Percentiles rank a stretch among this genome's conserved stretches.
phyloP scores from a whole-genome alignment of 2,888 invertebrate species.

The Abscondita cerata region DNA sequence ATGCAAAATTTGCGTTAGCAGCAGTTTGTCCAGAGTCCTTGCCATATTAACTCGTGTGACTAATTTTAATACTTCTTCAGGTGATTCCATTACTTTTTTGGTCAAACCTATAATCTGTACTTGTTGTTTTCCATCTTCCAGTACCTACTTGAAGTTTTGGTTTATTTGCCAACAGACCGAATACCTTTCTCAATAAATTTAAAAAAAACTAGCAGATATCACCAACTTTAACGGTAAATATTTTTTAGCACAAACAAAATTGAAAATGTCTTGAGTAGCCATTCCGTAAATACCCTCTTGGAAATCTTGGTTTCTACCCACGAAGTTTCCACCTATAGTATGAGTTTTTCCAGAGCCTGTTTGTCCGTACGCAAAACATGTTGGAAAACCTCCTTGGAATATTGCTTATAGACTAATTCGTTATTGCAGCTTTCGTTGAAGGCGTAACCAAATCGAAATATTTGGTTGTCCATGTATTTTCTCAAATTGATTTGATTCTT shows the following conservation, averaged over 20 bases:
- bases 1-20: conserved; percentile 97
- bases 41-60: conserved; percentile 91
- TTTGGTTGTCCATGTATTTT: conserved; percentile 97
- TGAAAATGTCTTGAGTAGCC: conserved; percentile 94
- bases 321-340: conserved; percentile 98
- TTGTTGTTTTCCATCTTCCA: conserved; percentile 97
- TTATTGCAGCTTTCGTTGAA: conserved; percentile 96
- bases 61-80: conserved; percentile 91
- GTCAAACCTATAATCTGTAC: conserved; percentile 97
- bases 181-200: conserved; percentile 98
- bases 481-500: conserved; percentile 97
- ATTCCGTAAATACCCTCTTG: conserved; percentile 97
- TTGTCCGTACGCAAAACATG: conserved; percentile 99
- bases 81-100: conserved; percentile 88
- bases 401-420: conserved; percentile 97
- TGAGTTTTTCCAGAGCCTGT: conserved; percentile 97
- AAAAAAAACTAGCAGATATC: conserved; percentile 96
- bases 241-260: conserved; percentile 77
- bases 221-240: conserved; percentile 85
- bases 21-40: conserved; percentile 97
- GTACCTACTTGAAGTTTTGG: conserved; percentile 89
- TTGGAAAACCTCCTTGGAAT: conserved; percentile 98
- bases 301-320: conserved; percentile 94
- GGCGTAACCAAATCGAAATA: conserved; percentile 97
- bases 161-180: conserved; percentile 89